Conservation (phyloP, 2,797 vertebrate species). For the Leptatherina wallacei region DNA sequence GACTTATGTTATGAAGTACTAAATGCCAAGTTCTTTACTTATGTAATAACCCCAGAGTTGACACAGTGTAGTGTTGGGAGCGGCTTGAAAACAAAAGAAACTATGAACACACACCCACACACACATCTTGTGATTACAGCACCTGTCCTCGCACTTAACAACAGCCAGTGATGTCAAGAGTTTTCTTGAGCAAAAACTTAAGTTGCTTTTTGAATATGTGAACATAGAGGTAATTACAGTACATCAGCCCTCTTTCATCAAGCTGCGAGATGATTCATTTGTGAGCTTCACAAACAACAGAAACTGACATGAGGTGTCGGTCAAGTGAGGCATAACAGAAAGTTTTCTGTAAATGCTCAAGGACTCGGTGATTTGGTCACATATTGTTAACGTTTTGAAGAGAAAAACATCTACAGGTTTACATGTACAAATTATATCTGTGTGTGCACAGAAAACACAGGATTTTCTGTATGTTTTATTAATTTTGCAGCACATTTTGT, state of each 20-base stretch:
- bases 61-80: background rate
- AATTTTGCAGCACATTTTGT: background rate
- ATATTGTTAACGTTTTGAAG: background rate
- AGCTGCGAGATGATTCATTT: background rate
- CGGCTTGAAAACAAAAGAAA: constrained; percentile 2
- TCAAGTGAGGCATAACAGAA: background rate
- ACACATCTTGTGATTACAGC: background rate
- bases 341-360: constrained; percentile 13
- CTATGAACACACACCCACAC: background rate
- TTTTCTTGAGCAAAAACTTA: constrained; percentile 9
- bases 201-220: constrained; percentile 1
- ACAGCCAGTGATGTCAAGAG: background rate
- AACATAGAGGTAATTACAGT: background rate
- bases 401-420: background rate
- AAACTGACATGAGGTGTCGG: background rate
- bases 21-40: background rate
- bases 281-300: background rate
- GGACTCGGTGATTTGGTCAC: constrained; percentile 1
- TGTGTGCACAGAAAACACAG: background rate
- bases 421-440: background rate
- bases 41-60: background rate
- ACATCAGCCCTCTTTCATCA: constrained; percentile 8
- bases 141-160: background rate
- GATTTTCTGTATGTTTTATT: background rate
- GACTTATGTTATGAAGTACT: background rate